These are phyloP conservation scores for Willowsia nigromaculata DNA, from an alignment of 2,888 invertebrate species.

Conservation along the genomic window DNA sequence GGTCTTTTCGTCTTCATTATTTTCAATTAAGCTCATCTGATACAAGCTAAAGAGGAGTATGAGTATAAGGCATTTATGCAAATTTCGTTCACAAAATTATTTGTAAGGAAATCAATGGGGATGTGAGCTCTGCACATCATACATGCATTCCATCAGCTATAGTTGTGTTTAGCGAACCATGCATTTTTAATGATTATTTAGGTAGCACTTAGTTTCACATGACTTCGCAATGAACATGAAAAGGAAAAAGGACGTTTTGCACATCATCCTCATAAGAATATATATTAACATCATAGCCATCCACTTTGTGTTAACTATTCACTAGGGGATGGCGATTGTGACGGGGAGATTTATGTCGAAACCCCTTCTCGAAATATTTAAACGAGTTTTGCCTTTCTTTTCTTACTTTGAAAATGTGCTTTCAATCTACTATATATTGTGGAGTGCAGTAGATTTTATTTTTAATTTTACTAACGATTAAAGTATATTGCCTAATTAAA, in stretches of 20 bases:
- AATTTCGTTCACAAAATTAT: neutral
- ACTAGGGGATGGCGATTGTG: neutral
- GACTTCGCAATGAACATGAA: conserved; percentile 5
- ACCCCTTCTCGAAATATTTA: neutral
- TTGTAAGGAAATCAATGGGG: conserved; percentile 15
- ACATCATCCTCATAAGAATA: conserved; percentile 10
- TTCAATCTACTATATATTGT: neutral
- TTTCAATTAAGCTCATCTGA: neutral
- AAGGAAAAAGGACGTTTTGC: conserved; percentile 17
- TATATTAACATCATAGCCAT: neutral
- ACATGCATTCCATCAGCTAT: neutral
- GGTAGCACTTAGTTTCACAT: conserved; percentile 15
- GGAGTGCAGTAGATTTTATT: neutral
- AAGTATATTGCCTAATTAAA: too few species aligned
- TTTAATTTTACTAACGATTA: neutral
- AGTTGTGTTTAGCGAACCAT: conserved; percentile 28
- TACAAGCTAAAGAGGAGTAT: neutral
- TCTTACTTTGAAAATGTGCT: neutral
- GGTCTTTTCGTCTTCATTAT: neutral
- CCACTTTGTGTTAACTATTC: neutral
- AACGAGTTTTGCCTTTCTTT: neutral
- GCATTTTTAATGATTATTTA: conserved; percentile 53
- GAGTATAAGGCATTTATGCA: neutral
- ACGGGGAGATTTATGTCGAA: neutral
- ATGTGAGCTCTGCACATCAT: neutral